phyloP scores from a whole-genome alignment of 2,888 invertebrate genomes.

The Himalopsyche japonica region DNA sequence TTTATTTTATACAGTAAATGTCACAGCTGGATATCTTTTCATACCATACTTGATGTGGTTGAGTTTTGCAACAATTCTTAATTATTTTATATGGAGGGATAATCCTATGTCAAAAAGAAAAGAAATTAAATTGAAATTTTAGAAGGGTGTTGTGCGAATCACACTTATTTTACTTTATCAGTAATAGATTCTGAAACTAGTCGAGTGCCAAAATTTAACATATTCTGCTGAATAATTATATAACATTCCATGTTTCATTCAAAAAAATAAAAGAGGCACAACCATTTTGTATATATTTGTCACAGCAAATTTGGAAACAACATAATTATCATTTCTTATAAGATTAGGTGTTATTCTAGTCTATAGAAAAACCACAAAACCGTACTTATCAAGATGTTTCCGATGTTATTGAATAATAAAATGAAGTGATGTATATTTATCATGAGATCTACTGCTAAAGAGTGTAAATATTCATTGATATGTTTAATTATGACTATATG shows the following conservation, averaged over 20 bases:
- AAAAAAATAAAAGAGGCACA: neutral
- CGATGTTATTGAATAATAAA: too few species aligned
- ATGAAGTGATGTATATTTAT: too few species aligned
- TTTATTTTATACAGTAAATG: slow-evolving; percentile 66
- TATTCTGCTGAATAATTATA: too few species aligned
- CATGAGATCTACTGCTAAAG: too few species aligned
- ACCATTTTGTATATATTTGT: neutral
- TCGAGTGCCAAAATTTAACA: too few species aligned
- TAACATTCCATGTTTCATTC: too few species aligned
- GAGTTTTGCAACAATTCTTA: slow-evolving; percentile 69
- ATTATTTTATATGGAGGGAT: slow-evolving; percentile 67
- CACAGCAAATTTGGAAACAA: neutral
- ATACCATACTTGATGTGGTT: slow-evolving; percentile 78
- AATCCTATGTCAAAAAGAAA: slow-evolving; percentile 50
- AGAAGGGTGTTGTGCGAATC: too few species aligned
- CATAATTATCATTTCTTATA: neutral
- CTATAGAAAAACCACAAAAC: neutral
- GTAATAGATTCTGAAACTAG: too few species aligned
- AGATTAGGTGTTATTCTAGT: neutral
- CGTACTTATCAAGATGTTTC: neutral
- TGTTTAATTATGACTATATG: too few species aligned
- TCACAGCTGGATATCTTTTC: slow-evolving; percentile 68
- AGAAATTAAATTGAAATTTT: too few species aligned
- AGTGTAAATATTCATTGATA: too few species aligned
- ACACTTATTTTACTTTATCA: neutral